These are phyloP conservation scores for Macrochelys suwanniensis DNA, from an alignment of 2,797 vertebrate genomes.

Conservation along the genomic window DNA sequence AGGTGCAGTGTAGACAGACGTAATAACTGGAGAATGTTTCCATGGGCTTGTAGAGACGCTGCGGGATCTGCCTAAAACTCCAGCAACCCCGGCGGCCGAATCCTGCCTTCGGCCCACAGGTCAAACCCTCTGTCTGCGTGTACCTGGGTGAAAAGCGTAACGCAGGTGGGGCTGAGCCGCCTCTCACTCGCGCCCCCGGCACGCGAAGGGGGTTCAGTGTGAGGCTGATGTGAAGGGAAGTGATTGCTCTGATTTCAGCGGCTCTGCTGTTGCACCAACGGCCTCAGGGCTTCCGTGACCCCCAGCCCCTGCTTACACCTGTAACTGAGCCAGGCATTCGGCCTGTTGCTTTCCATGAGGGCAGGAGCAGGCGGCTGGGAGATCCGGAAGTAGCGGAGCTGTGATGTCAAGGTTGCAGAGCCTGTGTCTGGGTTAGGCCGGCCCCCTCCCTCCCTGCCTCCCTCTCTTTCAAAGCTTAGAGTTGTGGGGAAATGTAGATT, in stretches of 20 bases:
- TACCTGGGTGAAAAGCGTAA: background rate
- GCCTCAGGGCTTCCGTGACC: too few relatives aligned
- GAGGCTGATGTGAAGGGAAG: too few relatives aligned
- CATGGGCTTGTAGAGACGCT: background rate
- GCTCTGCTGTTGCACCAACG: background rate
- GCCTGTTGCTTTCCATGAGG: background rate
- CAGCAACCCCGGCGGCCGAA: background rate
- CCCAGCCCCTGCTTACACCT: background rate
- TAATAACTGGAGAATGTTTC: background rate
- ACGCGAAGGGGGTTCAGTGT: too few relatives aligned
- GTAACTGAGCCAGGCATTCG: background rate
- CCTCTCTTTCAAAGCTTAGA: too few relatives aligned
- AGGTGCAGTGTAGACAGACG: background rate
- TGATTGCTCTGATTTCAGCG: too few relatives aligned
- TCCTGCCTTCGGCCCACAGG: accelerated
- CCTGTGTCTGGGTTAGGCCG: background rate
- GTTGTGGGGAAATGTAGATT: background rate
- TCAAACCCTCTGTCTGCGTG: accelerated
- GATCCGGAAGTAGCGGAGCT: background rate
- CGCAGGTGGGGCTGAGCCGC: background rate
- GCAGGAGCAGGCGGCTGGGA: background rate
- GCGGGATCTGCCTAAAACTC: background rate
- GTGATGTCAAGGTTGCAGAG: background rate
- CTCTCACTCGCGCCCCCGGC: too few relatives aligned
- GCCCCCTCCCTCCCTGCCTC: background rate